A percentile compares a stretch with the other conserved stretches of the same genome.
Evolutionary conservation across 2,797 vertebrate genomes (phyloP).

Genomic region (Delichon dasypus): DNA sequence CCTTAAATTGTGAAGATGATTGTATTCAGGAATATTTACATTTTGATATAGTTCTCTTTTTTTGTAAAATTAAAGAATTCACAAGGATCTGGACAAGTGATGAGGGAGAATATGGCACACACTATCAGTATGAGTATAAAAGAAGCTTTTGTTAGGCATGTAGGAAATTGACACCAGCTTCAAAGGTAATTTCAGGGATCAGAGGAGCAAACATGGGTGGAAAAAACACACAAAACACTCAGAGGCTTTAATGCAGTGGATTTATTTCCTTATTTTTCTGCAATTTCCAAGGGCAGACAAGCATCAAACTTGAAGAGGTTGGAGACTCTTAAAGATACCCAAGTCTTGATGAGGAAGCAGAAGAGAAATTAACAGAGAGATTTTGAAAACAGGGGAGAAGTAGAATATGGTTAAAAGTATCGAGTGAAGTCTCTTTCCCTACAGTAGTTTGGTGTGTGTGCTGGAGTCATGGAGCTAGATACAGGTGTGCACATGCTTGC

Average conservation of each 20-base stretch:
- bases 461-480: neutral
- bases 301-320: neutral
- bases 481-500: neutral
- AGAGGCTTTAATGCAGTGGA: neutral
- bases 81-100: neutral
- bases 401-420: neutral
- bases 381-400: neutral
- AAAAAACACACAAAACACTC: neutral
- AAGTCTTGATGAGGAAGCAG: neutral
- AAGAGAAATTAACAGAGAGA: neutral
- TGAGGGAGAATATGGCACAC: neutral
- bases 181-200: neutral
- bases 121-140: neutral
- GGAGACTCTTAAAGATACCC: neutral
- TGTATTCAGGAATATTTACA: neutral
- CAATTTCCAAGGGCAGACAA: neutral
- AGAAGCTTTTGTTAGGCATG: neutral
- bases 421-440: neutral
- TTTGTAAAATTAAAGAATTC: neutral
- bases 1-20: neutral
- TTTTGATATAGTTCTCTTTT: neutral
- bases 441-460: fast-evolving
- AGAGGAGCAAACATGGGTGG: neutral
- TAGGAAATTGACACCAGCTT: neutral
- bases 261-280: neutral